phyloP scores from a whole-genome alignment of 1,140 invertebrate species.

The Chrysomallon squamiferum region DNA sequence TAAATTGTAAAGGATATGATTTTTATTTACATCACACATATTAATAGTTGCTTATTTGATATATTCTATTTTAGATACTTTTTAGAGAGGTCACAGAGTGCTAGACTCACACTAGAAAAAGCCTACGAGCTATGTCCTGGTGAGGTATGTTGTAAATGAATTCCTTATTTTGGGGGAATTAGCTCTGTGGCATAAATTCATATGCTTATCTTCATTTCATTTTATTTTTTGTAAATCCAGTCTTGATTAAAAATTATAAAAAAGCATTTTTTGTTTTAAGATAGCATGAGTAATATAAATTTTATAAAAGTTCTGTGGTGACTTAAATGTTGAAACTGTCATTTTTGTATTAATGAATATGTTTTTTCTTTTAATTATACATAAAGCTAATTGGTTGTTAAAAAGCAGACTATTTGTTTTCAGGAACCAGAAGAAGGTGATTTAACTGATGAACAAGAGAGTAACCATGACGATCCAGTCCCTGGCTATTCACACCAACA shows the following conservation, averaged over 20 bases:
- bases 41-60: too few species aligned
- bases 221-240: background rate
- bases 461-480: conserved; percentile 21
- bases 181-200: background rate
- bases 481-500: conserved; percentile 10
- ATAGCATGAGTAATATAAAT: too few species aligned
- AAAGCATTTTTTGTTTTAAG: too few species aligned
- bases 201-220: background rate
- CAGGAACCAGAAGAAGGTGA: conserved; percentile 62
- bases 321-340: too few species aligned
- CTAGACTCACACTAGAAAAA: conserved; percentile 85
- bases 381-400: too few species aligned
- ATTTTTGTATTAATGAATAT: too few species aligned
- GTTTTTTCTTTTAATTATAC: too few species aligned
- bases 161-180: background rate
- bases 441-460: conserved; percentile 61
- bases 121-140: conserved; percentile 83
- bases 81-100: conserved; percentile 91
- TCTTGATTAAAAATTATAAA: background rate
- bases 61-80: conserved; percentile 71
- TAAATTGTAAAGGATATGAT: too few species aligned
- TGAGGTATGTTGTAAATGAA: conserved; percentile 73
- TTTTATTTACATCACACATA: too few species aligned
- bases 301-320: too few species aligned
- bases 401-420: background rate